Conservation (phyloP, 2,888 invertebrate species). For the Apeira syringaria region DNA sequence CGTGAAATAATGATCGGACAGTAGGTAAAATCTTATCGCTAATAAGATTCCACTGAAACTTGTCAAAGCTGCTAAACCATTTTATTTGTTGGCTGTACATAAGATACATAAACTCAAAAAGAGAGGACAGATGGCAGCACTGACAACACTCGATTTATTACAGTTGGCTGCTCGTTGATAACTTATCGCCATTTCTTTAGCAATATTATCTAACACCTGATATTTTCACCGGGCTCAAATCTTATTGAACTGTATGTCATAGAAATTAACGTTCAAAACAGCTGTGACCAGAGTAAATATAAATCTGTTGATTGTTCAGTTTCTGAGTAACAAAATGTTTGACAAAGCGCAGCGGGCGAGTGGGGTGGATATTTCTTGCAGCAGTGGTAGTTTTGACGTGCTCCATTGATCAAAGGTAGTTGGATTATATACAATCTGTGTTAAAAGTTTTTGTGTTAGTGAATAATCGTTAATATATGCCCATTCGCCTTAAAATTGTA, state of each 20-base stretch:
- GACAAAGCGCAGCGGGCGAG: slow-evolving; percentile 29
- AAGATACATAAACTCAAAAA: no score
- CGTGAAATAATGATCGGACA: no score
- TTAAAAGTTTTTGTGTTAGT: neutral
- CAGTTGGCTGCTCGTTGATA: slow-evolving; percentile 37
- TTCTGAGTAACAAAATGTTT: slow-evolving; percentile 26
- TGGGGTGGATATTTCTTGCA: slow-evolving; percentile 35
- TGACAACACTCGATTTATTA: slow-evolving; percentile 42
- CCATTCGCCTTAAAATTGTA: no score
- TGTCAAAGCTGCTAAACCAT: no score
- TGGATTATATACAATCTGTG: slow-evolving; percentile 5
- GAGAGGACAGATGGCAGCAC: slow-evolving; percentile 46
- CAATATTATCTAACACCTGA: slow-evolving; percentile 24
- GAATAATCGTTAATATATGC: no score
- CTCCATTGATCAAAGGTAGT: slow-evolving; percentile 29
- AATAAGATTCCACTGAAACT: no score
- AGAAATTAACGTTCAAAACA: neutral
- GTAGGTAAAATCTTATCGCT: no score
- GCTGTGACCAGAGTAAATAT: no score
- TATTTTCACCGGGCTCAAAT: neutral
- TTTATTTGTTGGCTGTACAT: no score
- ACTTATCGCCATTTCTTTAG: slow-evolving; percentile 47
- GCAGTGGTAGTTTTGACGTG: slow-evolving; percentile 23
- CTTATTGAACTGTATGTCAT: slow-evolving; percentile 4
- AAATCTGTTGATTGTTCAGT: slow-evolving; percentile 14